phyloP scores from a whole-genome alignment of 2,113 vertebrate species.

The Hassar affinis region DNA sequence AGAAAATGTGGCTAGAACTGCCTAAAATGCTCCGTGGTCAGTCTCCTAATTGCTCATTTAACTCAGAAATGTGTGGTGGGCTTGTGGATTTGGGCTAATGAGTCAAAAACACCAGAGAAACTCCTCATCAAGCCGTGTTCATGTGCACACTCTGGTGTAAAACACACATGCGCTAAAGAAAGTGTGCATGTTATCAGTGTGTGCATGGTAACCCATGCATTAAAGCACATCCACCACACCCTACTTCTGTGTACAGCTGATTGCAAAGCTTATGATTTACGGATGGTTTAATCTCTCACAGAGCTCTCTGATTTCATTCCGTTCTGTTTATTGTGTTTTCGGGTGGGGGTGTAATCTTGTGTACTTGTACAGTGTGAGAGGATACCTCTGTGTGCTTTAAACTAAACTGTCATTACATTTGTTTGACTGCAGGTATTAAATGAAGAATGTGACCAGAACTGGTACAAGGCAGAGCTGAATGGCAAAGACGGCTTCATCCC shows the following conservation, averaged over 20 bases:
- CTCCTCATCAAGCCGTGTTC: not conserved
- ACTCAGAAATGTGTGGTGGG: not conserved
- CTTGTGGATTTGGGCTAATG: not conserved
- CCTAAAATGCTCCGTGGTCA: not conserved
- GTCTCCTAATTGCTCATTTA: not conserved
- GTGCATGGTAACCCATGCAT: not conserved
- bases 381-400: not conserved
- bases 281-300: not conserved
- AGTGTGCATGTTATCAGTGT: not conserved
- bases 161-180: not conserved
- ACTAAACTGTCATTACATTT: not conserved
- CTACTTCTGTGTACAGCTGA: too few relatives aligned
- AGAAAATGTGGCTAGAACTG: not conserved
- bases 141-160: not conserved
- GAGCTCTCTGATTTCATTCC: not conserved
- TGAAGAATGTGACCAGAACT: conserved; percentile 73
- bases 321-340: not conserved
- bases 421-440: conserved; percentile 86
- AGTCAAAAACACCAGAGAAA: not conserved
- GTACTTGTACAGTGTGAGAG: not conserved
- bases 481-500: conserved; percentile 98
- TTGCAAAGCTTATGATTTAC: not conserved
- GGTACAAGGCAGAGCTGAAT: conserved; percentile 96
- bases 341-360: not conserved
- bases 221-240: not conserved